Evolutionary conservation across 2,888 invertebrate genomes (phyloP), one percentile per base, ranked within the genome.

Genomic region (Tridacna crocea): DNA sequence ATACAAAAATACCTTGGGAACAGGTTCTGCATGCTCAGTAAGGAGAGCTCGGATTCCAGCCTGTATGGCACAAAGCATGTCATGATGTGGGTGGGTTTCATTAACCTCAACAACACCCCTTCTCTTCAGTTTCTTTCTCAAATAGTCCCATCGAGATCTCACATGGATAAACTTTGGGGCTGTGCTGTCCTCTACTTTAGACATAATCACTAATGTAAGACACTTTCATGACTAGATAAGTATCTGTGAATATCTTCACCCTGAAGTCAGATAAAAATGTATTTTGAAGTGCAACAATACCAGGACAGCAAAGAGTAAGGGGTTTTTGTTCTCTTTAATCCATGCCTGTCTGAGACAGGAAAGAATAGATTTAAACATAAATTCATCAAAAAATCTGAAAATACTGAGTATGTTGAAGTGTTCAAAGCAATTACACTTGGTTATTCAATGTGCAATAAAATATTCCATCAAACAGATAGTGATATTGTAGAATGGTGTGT

Each of bases 81-180:
- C 84, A 80, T 88, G 87, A 24, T 88, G 85, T 3, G 88, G 88
- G 77, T 92, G 92, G 74, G 88, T 80, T 11, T 76, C 78, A 77
- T 89, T 88, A 2, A 92, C 89, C 72, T 92, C 91, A 11, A 92
- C 88, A 24, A 92, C 91, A 0, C 90, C 91, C 55, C 88, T 85
- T 63, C 88, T 78, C 24, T 80, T 82, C 51, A 89, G 77, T 55
- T 87, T 82, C 78, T 87, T 88, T 68, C 87, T 84, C 19, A 91
- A 72, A 17, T 90, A 87, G 48, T 87, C 80, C 92, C 92, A 92
- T 48, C 87, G 48, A n/a, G 84, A 77, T 4, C 74, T 58, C 8
- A 86, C 80, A 24, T 70, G 83, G 17, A 80, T 61, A 17, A 65
- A 58, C 61, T 83, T 70, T 17, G 12, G 72, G n/a, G 61, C 36